Evolutionary conservation across 2,888 invertebrate species (phyloP), one percentile per base, ranked within the genome.

Genomic region (Himalopsyche tibetana): DNA sequence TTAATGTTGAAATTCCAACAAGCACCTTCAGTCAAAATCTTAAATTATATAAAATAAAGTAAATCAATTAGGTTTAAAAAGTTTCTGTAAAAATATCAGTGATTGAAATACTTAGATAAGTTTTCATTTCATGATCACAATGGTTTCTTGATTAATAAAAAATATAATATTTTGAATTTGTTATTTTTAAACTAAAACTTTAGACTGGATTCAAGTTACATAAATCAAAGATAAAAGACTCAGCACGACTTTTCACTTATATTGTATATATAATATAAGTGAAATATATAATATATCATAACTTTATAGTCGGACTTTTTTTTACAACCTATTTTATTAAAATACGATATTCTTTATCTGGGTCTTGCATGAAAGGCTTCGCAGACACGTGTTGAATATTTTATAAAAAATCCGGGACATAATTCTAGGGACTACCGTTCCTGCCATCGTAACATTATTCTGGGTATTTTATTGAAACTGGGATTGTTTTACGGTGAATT

Each of bases 371-470:
- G 19, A 28, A 19, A 28, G 63, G 63, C 28, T 63, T 19, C 28
- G 19, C n/a, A 4, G 63, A 63, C 63, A 63, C 63, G 63, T 63
- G 63, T 63, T 63, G 63, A 63, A 63, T 63, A 63, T 63, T 63
- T 63, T 63, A 63, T 28, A 28, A 19, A 63, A 63, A 63, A 63
- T 63, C 63, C n/a, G 63, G 28, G 28, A 63, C 63, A 63, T 63
- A 63, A 63, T 63, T 11, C 28, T 2, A 6, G 19, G 6, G 63
- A 63, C 9, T 11, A 28, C 63, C 63, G 2, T 63, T 11, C 28
- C 19, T 19, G 9, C 6, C 19, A 63, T 19, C 19, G 28, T 63
- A 19, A 63, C 63, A 63, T 19, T 63, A 51, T 63, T 63, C 19
- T 11, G 4, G 63, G 28, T 63, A 63, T 63, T 19, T 63, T 63